Base-by-base conservation (phyloP, 2,888 invertebrate genomes). In the Hyposoter dolosus region DNA sequence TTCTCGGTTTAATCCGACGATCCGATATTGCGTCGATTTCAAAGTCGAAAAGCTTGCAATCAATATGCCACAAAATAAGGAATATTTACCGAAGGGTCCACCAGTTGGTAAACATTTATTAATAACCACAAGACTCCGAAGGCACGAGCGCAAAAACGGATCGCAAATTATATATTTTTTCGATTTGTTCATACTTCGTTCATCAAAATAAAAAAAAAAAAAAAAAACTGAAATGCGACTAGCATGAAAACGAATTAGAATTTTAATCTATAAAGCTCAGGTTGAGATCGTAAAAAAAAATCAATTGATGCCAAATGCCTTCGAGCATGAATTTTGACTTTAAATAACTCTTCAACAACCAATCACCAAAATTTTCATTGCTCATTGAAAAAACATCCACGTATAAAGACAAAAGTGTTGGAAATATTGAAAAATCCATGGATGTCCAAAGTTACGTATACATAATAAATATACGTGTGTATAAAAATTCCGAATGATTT, bases 371-470 rank as follows among this genome's bases (percentile, higher is more conserved):
- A 84, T 74, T 17, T 4, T 4, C 7, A 84, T 82, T 72, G 63
- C 78, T 69, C 32, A 45, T 50, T 87, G n/a, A 85, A 66, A 86
- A 85, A 71, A 66, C 43, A 78, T 84, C 72, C 75, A 84, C 78
- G 81, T 82, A 75, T 19, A 28, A 43, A 63, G 56, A 40, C 28
- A 47, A 81, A 56, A 47, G 17, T 53, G 6, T 32, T 50, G 45
- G 19, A 69, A 17, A 53, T 66, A 66, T 72, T 3, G 66, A 66
- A 17, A 40, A 66, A 69, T 63, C 74, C 66, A 83, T 79, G 74
- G 60, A 79, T 6, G 35, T 35, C 35, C 66, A 80, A 56, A 23
- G 79, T 72, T 82, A 83, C 77, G 79, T 35, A 35, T 74, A 72
- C n/a, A n/a, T n/a, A n/a, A n/a, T 75, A 5, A 50, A 50, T 17